Base-by-base conservation (phyloP, 2,113 vertebrate genomes). In the Psittacula cyanocephala region DNA sequence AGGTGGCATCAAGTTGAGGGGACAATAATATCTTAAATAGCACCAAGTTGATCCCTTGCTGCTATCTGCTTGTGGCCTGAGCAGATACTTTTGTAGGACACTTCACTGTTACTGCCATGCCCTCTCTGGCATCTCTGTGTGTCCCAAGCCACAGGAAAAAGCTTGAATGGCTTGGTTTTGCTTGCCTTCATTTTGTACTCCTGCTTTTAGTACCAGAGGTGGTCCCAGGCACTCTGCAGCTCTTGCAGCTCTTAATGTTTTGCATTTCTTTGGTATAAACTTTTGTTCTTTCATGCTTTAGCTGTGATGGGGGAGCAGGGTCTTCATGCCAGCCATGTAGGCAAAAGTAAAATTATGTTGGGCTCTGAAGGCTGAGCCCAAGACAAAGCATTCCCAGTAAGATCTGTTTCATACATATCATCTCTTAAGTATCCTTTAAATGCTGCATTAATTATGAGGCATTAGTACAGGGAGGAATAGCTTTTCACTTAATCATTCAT, bases 401-500 rank as follows among this genome's bases (percentile, higher is more conserved):
- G 52, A 86, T 46, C 63, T 80, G 37, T 88, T 95, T 89, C 83
- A 53, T 86, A 64, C 77, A 65, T 65, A 70, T 78, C 6, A 60
- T 81, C 43, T 83, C 71, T 83, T 92, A 89, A 89, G 59, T 67
- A 53, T 62, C 65, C 29, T 86, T 95, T 92, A 93, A 93, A 90
- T 83, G 69, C 70, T 63, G 50, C 65, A 59, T 91, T 94, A 94
- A 92, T 93, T 94, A 72, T 76, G 81, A 95, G 74, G 60, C 69
- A 79, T 89, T 94, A 69, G 44, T 79, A 83, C 17, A 63, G 50
- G 67, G 69, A 91, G 47, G 86, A 95, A 52, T 91, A 91, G 63
- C 84, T 96, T 93, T 95, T 87, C 52, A 85, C 86, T 92, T 96
- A 91, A 91, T 96, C 94, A 85, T 87, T 97, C 79, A 37, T 97